Percentiles rank a stretch among this genome's conserved stretches.
phyloP scores from a whole-genome alignment of 1,140 invertebrate genomes.

The Pentalonia nigronervosa region DNA sequence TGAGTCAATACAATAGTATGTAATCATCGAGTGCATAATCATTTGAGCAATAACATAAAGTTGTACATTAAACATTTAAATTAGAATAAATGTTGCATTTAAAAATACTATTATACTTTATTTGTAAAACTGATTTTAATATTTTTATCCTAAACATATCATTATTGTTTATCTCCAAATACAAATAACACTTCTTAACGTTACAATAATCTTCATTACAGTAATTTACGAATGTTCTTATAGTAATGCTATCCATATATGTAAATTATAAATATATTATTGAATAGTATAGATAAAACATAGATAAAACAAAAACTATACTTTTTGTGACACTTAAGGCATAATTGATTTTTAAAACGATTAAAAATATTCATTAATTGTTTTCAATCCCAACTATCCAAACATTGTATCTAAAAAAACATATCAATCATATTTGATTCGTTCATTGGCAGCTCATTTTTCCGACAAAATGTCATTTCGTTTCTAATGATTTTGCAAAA shows the following conservation, averaged over 20 bases:
- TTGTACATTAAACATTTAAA: not conserved
- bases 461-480: not conserved
- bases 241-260: not conserved
- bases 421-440: not conserved
- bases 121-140: not conserved
- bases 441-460: not conserved
- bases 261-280: not conserved
- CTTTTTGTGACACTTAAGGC: not conserved
- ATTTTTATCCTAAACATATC: not conserved
- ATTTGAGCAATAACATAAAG: not conserved
- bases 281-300: too few relatives aligned
- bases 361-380: not conserved
- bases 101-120: too few relatives aligned
- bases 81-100: not conserved
- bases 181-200: not conserved
- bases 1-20: too few relatives aligned
- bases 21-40: too few relatives aligned
- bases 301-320: not conserved
- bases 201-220: too few relatives aligned
- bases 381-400: not conserved
- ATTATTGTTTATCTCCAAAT: not conserved
- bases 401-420: constrained; percentile 4
- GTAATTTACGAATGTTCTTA: not conserved
- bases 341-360: not conserved
- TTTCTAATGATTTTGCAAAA: not conserved